Evolutionary conservation across 2,888 invertebrate genomes (phyloP).

Genomic region (Colletes collaris): DNA sequence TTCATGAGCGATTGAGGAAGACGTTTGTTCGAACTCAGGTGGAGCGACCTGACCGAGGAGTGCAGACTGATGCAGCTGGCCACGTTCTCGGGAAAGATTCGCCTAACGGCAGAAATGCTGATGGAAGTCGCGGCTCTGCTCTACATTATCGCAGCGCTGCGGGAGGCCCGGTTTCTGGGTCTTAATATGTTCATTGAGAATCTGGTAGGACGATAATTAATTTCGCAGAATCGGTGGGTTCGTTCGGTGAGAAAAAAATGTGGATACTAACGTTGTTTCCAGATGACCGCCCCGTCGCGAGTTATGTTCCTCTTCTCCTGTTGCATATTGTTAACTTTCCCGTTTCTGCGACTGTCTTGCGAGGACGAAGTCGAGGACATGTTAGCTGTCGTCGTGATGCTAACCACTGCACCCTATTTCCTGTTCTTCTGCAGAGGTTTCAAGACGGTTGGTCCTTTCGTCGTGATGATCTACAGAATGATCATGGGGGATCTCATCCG

Average conservation of each 20-base stretch:
- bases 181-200: slow-evolving; percentile 97
- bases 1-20: no score
- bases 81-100: slow-evolving; percentile 86
- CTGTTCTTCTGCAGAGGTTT: slow-evolving; percentile 99
- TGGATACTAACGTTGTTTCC: slow-evolving; percentile 54
- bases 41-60: slow-evolving; percentile 89
- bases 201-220: slow-evolving; percentile 86
- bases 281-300: slow-evolving; percentile 95
- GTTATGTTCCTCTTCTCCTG: slow-evolving; percentile 98
- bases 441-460: slow-evolving; percentile 99
- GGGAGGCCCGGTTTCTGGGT: slow-evolving; percentile 96
- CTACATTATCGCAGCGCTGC: slow-evolving; percentile 92
- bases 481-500: slow-evolving; percentile 97
- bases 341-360: slow-evolving; percentile 93
- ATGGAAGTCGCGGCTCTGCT: slow-evolving; percentile 92
- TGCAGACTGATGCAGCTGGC: slow-evolving; percentile 89
- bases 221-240: no score
- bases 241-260: background rate
- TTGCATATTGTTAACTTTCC: slow-evolving; percentile 92
- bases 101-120: slow-evolving; percentile 90
- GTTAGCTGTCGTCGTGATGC: slow-evolving; percentile 95
- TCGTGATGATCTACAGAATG: slow-evolving; percentile 99
- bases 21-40: slow-evolving; percentile 81
- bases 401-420: slow-evolving; percentile 98
- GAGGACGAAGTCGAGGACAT: slow-evolving; percentile 95